Evolutionary conservation across 2,888 invertebrate genomes (phyloP), one percentile per base, ranked within the genome.

Genomic region (Ypsolopha sequella): DNA sequence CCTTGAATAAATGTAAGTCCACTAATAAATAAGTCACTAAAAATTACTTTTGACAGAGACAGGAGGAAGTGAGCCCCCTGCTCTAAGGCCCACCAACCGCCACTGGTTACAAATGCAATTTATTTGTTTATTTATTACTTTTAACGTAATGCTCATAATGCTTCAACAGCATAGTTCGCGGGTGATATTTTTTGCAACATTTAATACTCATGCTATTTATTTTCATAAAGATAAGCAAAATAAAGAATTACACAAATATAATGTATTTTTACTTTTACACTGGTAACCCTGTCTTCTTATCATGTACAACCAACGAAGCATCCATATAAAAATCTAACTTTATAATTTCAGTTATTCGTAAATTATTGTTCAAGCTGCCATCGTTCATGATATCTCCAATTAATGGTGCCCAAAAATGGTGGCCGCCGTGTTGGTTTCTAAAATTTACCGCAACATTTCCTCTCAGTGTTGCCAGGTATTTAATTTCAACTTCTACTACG

Each of bases 361-460:
- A 58, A 53, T 73, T 76, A 48, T 74, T 80, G 0, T 49, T 51
- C 14, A 76, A 51, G 2, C 62, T 66, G 8, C 64, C 75, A 44
- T 61, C 63, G 39, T 62, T 62, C 68, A 81, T 66, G 0, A 80
- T 65, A 51, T 65, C 66, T 3, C 59, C 56, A 7, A 81, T 64
- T 1, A 56, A 55, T 0, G 77, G 80, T 0, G 73, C 77, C 64
- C 69, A 77, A 50, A 82, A 81, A 58, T 80, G 76, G 41, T 82
- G 82, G 0, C 70, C 72, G 0, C 67, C 68, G 33, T 64, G 56
- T 0, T 55, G 39, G 10, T 58, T 70, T 50, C 61, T 73, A 41
- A 65, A 80, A 53, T 84, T 80, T 0, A 77, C 73, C 0, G 77
- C 82, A 1, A 80, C 56, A 54, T 76, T 70, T 0, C 82, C 82